Evolutionary conservation across 2,113 vertebrate species (phyloP).

Genomic region (Hemichromis elongatus): DNA sequence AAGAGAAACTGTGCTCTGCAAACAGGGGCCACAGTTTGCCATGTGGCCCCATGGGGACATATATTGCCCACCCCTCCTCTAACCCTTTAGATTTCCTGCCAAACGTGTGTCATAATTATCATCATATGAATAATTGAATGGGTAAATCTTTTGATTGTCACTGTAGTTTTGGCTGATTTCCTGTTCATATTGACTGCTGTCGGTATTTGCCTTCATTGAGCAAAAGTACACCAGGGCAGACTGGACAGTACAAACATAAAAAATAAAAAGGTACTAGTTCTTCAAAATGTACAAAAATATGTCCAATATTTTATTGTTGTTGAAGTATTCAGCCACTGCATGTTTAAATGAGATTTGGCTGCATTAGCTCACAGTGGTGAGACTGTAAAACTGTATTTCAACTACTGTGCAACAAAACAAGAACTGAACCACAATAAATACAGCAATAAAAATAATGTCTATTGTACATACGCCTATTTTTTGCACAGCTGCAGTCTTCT

Average conservation of each 20-base stretch:
- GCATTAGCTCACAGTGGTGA: background rate
- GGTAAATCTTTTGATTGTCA: background rate
- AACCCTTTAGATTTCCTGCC: background rate
- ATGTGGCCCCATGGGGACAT: background rate
- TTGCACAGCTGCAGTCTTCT: background rate
- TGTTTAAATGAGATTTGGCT: background rate
- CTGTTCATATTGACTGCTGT: background rate
- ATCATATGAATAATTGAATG: background rate
- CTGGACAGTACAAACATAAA: background rate
- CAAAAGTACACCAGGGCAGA: background rate
- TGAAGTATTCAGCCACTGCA: background rate
- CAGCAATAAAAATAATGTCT: background rate
- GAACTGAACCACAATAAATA: background rate
- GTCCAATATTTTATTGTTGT: background rate
- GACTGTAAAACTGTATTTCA: background rate
- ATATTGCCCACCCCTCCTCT: background rate
- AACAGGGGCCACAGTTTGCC: background rate
- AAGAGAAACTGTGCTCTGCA: background rate
- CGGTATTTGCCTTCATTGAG: background rate
- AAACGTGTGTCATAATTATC: background rate
- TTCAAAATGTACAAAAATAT: background rate
- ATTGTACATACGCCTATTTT: background rate
- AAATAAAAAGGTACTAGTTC: background rate
- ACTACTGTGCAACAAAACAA: background rate
- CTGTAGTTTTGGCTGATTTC: conserved; percentile 18